phyloP scores from a whole-genome alignment of 2,888 invertebrate genomes.

The Tyria jacobaeae region DNA sequence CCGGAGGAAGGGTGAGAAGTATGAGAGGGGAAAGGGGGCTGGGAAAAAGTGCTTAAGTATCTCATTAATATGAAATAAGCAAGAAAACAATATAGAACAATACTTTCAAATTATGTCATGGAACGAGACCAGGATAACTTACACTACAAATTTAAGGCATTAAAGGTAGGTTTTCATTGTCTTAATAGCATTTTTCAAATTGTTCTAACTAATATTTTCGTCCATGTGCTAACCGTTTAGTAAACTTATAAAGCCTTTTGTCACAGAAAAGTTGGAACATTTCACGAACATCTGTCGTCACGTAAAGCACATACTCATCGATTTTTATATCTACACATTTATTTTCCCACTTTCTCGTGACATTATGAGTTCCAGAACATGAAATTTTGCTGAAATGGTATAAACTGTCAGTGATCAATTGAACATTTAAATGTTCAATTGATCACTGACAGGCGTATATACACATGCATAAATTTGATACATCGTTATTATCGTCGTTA shows the following conservation, averaged over 20 bases:
- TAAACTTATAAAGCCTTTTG: slow-evolving; percentile 34
- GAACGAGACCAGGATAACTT: not conserved
- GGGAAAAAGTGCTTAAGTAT: too few species aligned
- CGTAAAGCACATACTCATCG: slow-evolving; percentile 38
- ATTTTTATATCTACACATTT: slow-evolving; percentile 35
- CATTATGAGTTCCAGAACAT: slow-evolving; percentile 24
- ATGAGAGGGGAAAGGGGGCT: too few species aligned
- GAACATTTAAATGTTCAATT: not conserved
- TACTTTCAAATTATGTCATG: not conserved
- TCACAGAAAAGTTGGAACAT: slow-evolving; percentile 31
- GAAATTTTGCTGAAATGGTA: slow-evolving; percentile 5
- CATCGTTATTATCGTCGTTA: too few species aligned
- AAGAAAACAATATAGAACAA: not conserved
- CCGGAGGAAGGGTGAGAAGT: too few species aligned
- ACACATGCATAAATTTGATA: too few species aligned
- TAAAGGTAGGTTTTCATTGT: not conserved
- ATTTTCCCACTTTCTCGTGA: slow-evolving; percentile 32
- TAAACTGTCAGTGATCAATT: not conserved
- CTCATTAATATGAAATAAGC: too few species aligned
- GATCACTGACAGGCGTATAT: too few species aligned
- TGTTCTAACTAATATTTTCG: slow-evolving; percentile 14
- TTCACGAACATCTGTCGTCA: slow-evolving; percentile 36
- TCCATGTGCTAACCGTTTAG: slow-evolving; percentile 10
- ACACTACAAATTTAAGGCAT: not conserved
- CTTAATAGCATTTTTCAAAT: slow-evolving; percentile 18